Evolutionary conservation across 2,113 vertebrate species (phyloP).

Genomic region (Athene noctua): DNA sequence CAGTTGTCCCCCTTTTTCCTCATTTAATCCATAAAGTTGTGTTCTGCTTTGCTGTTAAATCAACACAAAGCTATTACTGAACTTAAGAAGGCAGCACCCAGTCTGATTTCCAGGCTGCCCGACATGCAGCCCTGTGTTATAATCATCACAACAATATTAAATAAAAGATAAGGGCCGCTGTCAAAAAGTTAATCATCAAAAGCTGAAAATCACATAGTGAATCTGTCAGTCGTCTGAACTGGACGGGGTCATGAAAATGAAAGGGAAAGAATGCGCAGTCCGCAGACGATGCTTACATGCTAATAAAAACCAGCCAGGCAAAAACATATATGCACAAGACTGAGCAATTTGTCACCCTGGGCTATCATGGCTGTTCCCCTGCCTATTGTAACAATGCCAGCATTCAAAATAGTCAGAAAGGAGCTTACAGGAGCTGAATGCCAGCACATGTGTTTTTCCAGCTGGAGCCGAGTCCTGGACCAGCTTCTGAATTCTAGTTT

Average conservation of each 20-base stretch:
- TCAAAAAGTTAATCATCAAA: slow-evolving; percentile 1
- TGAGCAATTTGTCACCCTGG: slow-evolving; percentile 68
- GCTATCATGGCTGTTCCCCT: slow-evolving; percentile 66
- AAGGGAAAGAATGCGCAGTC: slow-evolving; percentile 4
- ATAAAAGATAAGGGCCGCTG: slow-evolving; percentile 30
- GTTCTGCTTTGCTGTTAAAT: background rate
- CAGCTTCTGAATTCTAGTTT: slow-evolving; percentile 66
- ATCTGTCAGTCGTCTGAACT: background rate
- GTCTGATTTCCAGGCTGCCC: background rate
- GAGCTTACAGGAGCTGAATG: slow-evolving; percentile 67
- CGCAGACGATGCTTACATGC: slow-evolving; percentile 39
- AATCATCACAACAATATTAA: slow-evolving; percentile 2
- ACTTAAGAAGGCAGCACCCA: slow-evolving; percentile 20
- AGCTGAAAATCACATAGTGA: background rate
- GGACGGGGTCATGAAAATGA: slow-evolving; percentile 15
- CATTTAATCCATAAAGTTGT: background rate
- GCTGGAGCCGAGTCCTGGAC: slow-evolving; percentile 59
- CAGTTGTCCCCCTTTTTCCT: background rate
- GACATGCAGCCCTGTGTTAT: background rate
- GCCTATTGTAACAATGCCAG: slow-evolving; percentile 69
- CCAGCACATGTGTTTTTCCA: slow-evolving; percentile 72
- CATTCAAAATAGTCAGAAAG: slow-evolving; percentile 70
- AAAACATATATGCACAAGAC: slow-evolving; percentile 66
- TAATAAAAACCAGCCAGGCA: slow-evolving; percentile 69
- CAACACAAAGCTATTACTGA: background rate